These are phyloP conservation scores for Netelia inedita DNA, from an alignment of 2,888 invertebrate species.

Conservation along the genomic window DNA sequence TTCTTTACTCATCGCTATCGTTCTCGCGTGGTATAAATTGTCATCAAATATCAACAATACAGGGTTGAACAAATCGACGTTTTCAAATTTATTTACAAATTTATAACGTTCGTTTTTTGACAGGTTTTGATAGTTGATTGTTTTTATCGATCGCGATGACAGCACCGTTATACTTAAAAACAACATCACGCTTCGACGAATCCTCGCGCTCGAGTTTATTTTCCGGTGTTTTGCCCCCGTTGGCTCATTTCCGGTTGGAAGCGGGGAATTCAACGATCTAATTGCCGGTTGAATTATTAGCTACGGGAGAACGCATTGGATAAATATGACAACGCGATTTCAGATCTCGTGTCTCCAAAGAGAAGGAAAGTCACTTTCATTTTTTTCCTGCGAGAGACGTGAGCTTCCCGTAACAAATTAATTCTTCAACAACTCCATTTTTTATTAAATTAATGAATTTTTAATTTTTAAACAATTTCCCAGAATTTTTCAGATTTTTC, in stretches of 20 bases:
- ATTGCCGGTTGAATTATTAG: slow-evolving; percentile 31
- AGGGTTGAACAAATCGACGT: neutral
- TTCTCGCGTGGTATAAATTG: neutral
- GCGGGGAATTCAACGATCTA: slow-evolving; percentile 17
- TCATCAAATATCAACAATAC: neutral
- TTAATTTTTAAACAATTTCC: no score
- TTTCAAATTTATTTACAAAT: neutral
- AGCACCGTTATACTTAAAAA: slow-evolving; percentile 9
- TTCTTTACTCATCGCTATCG: neutral
- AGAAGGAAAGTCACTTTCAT: slow-evolving; percentile 77
- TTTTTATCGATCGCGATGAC: neutral
- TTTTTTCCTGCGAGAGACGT: slow-evolving; percentile 48
- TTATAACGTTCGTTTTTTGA: neutral
- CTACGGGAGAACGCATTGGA: slow-evolving; percentile 66
- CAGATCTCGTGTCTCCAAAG: slow-evolving; percentile 14
- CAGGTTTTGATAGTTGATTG: neutral
- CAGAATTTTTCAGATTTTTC: no score
- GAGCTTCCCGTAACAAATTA: slow-evolving; percentile 24
- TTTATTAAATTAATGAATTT: neutral
- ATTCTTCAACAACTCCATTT: neutral
- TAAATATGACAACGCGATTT: slow-evolving; percentile 54
- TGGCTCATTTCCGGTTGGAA: neutral
- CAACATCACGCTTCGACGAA: slow-evolving; percentile 15
- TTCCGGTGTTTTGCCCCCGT: slow-evolving; percentile 15
- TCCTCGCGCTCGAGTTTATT: slow-evolving; percentile 20